Conservation (phyloP, 2,888 invertebrate species). For the Drosophila phalerata region DNA sequence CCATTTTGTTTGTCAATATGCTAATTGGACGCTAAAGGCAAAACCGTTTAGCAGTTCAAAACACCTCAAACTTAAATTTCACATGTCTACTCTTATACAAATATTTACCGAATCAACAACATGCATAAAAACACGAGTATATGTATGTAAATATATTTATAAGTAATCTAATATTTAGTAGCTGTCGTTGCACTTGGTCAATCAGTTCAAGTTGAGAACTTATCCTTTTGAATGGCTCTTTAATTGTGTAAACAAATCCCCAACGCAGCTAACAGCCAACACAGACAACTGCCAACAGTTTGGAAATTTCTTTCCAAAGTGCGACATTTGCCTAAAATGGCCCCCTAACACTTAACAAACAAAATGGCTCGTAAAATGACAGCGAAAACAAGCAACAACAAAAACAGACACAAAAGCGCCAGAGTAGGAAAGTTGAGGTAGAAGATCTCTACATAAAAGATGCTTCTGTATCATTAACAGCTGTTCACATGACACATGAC, state of each 20-base stretch:
- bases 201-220: conserved; percentile 21
- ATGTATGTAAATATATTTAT: not conserved
- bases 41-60: conserved; percentile 24
- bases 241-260: conserved; percentile 37
- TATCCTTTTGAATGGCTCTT: conserved; percentile 16
- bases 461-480: conserved; percentile 74
- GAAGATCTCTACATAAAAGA: conserved; percentile 50
- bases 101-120: conserved; percentile 18
- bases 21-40: conserved; percentile 32
- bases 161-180: conserved; percentile 9
- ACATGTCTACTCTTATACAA: conserved; percentile 20
- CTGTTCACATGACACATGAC: conserved; percentile 70
- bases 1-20: conserved; percentile 35
- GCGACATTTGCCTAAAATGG: conserved; percentile 51
- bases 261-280: conserved; percentile 5
- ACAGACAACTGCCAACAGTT: conserved; percentile 13
- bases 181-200: conserved; percentile 3
- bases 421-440: conserved; percentile 23
- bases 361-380: conserved; percentile 35
- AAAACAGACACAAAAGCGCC: not conserved
- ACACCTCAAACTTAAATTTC: conserved; percentile 2
- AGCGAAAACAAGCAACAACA: conserved; percentile 24
- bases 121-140: too few species aligned
- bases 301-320: conserved; percentile 43
- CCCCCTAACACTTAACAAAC: conserved; percentile 34